Percentiles rank a stretch among this genome's conserved stretches.
phyloP scores from a whole-genome alignment of 2,113 vertebrate species.

The Centropus bengalensis region DNA sequence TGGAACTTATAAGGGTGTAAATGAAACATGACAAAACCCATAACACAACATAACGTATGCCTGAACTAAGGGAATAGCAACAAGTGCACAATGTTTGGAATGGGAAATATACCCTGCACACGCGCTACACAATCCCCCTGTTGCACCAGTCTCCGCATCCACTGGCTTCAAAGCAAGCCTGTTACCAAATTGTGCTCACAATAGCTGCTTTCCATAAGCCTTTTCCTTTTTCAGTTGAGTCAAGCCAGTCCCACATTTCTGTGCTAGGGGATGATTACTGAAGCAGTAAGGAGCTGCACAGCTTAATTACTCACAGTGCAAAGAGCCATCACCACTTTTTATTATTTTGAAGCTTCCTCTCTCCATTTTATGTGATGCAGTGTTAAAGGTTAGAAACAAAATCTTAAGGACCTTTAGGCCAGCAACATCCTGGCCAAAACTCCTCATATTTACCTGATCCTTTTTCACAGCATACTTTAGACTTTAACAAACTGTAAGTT shows the following conservation, averaged over 20 bases:
- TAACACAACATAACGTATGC: neutral
- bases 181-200: fast-evolving
- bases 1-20: slow-evolving; percentile 1
- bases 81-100: neutral
- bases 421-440: neutral
- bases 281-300: neutral
- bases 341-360: neutral
- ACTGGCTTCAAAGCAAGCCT: neutral
- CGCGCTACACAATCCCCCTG: neutral
- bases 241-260: neutral
- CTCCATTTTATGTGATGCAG: neutral
- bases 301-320: neutral
- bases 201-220: neutral
- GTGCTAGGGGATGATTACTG: neutral
- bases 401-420: neutral
- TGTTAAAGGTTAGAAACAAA: neutral
- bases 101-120: neutral
- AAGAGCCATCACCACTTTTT: neutral
- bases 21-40: neutral
- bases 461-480: neutral
- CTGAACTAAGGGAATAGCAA: neutral
- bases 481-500: neutral
- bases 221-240: neutral
- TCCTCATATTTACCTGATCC: neutral
- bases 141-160: neutral